Evolutionary conservation across 2,888 invertebrate genomes (phyloP).

Genomic region (Parascotia fuliginaria): DNA sequence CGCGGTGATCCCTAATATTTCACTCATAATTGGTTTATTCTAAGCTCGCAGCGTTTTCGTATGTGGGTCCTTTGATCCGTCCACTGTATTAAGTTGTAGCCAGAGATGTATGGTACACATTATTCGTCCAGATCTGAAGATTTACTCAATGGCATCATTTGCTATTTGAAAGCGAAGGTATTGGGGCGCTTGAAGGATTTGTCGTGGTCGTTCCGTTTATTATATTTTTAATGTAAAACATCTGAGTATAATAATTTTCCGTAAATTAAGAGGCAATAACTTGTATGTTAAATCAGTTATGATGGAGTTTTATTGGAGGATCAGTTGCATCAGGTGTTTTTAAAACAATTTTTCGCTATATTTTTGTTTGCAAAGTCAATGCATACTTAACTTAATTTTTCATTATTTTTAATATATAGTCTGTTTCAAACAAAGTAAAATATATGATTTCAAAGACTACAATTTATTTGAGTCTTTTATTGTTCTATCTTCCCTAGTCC

Average conservation of each 20-base stretch:
- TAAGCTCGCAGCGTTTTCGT: constrained; percentile 81
- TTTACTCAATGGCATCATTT: constrained; percentile 73
- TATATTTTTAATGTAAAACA: constrained; percentile 34
- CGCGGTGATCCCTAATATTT: constrained; percentile 85
- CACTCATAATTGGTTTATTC: constrained; percentile 86
- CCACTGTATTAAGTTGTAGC: constrained; percentile 81
- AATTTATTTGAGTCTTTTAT: too few species aligned
- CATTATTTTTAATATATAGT: too few species aligned
- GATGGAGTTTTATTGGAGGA: background rate
- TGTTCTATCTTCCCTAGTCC: too few species aligned
- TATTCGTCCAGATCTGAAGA: constrained; percentile 76
- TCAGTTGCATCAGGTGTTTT: background rate
- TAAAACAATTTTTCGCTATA: too few species aligned
- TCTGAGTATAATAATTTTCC: constrained; percentile 17
- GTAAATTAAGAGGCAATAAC: constrained; percentile 19
- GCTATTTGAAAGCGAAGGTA: constrained; percentile 53
- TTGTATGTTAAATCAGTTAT: background rate
- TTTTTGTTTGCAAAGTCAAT: too few species aligned
- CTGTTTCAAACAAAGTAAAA: too few species aligned
- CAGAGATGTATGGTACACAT: constrained; percentile 77
- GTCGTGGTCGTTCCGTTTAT: constrained; percentile 37
- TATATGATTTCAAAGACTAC: too few species aligned
- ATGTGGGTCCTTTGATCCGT: constrained; percentile 82
- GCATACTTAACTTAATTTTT: too few species aligned
- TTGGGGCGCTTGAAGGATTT: constrained; percentile 50